Evolutionary conservation across 1,140 invertebrate species (phyloP).

Genomic region (Pseudomyrmex dendroicus): DNA sequence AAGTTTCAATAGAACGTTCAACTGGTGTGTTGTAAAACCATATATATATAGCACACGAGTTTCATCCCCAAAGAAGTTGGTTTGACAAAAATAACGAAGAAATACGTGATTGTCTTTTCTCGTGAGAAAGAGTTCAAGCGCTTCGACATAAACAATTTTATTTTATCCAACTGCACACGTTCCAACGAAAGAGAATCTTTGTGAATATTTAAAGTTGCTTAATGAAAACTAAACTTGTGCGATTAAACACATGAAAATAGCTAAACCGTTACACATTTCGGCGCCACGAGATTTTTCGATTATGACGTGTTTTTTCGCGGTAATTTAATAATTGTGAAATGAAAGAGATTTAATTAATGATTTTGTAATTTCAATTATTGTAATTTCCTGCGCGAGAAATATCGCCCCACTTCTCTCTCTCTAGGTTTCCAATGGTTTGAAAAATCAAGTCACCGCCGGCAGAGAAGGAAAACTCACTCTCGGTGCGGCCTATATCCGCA

Average conservation of each 20-base stretch:
- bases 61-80: conserved; percentile 1
- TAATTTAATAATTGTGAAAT: no score
- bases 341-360: conserved; percentile 4
- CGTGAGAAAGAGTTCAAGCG: no score
- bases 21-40: background rate
- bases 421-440: conserved; percentile 31
- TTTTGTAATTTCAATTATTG: conserved; percentile 9
- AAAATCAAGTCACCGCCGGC: conserved; percentile 24
- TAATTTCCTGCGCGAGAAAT: conserved; percentile 22
- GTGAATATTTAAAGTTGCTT: no score
- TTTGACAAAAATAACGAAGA: conserved; percentile 10
- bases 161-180: no score
- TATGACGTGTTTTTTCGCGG: no score
- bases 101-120: background rate
- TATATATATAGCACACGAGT: background rate
- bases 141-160: no score
- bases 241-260: no score
- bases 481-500: conserved; percentile 47
- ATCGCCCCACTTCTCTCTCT: background rate
- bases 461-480: conserved; percentile 31
- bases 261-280: no score
- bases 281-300: no score
- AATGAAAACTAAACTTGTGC: no score
- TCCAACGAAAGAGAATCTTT: no score
- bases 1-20: conserved; percentile 29